A percentile compares a stretch with the other conserved stretches of the same genome.
Conservation (phyloP, 2,888 invertebrate species). For the Meteorus cinctellus region DNA sequence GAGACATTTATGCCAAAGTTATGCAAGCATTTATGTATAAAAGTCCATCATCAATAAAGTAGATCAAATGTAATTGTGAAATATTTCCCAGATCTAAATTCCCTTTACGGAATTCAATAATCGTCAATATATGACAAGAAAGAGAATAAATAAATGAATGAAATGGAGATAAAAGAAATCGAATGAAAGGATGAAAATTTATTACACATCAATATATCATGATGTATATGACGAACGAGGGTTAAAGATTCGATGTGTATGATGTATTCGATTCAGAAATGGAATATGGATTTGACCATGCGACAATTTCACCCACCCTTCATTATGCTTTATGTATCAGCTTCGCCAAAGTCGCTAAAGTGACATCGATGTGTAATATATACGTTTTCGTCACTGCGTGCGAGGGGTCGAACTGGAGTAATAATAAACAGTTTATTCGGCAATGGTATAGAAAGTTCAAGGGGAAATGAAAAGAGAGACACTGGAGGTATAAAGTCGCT, state of each 20-base stretch:
- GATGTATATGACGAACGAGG: not conserved
- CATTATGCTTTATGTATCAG: not conserved
- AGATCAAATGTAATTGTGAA: not conserved
- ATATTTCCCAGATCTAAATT: not conserved
- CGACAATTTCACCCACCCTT: not conserved
- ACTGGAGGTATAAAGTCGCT: not conserved
- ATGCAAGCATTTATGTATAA: not conserved
- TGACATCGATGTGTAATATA: slow-evolving; percentile 26
- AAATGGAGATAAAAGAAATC: not conserved
- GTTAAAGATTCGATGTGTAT: slow-evolving; percentile 6
- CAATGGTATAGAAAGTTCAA: slow-evolving; percentile 9
- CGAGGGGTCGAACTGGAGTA: slow-evolving; percentile 52
- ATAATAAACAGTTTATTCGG: slow-evolving; percentile 66
- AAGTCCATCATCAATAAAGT: not conserved
- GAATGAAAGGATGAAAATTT: not conserved
- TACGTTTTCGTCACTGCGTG: slow-evolving; percentile 14
- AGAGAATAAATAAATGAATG: not conserved
- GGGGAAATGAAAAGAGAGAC: not conserved
- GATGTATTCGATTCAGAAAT: slow-evolving; percentile 11
- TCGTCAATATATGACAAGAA: not conserved
- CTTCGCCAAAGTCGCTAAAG: slow-evolving; percentile 3
- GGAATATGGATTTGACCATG: slow-evolving; percentile 12
- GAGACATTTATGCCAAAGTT: not conserved
- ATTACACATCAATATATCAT: slow-evolving; percentile 4
- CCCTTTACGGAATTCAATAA: not conserved